phyloP scores from a whole-genome alignment of 2,888 invertebrate species.

The Agrotis exclamationis region DNA sequence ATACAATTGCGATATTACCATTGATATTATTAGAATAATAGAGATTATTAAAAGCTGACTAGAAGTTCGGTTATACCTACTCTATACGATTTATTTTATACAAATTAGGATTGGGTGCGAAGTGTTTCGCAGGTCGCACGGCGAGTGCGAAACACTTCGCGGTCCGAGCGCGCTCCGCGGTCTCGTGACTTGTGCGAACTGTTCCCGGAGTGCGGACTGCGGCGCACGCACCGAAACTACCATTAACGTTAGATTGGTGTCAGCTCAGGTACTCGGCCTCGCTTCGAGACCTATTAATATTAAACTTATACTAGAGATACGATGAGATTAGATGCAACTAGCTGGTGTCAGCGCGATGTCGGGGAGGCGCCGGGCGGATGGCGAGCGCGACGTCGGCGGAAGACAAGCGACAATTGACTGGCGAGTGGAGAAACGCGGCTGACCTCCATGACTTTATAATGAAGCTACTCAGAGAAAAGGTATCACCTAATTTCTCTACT shows the following conservation, averaged over 20 bases:
- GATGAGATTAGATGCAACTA: conserved; percentile 81
- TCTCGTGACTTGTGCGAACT: conserved; percentile 64
- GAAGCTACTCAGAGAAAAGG: conserved; percentile 89
- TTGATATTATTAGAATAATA: conserved; percentile 84
- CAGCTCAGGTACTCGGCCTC: conserved; percentile 85
- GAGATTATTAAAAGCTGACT: conserved; percentile 90
- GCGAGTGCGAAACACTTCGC: conserved; percentile 59
- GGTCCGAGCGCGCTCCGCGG: conserved; percentile 54
- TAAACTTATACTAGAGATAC: conserved; percentile 80
- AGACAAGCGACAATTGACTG: conserved; percentile 86
- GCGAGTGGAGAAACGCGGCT: conserved; percentile 79
- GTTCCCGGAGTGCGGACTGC: conserved; percentile 50
- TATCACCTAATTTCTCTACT: conserved; percentile 89
- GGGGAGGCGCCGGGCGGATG: conserved; percentile 38
- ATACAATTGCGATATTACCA: conserved; percentile 83
- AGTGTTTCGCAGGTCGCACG: conserved; percentile 58
- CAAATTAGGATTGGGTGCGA: conserved; percentile 65
- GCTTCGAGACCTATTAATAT: conserved; percentile 76
- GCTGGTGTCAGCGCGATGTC: conserved; percentile 82
- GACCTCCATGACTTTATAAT: conserved; percentile 79
- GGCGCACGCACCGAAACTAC: conserved; percentile 62
- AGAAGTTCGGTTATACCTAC: conserved; percentile 88
- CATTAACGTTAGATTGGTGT: conserved; percentile 84
- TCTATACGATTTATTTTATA: conserved; percentile 83
- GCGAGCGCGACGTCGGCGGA: conserved; percentile 63